Percentiles rank a stretch among this genome's conserved stretches.
These are phyloP conservation scores for Enteromius fasciolatus DNA, from an alignment of 2,797 vertebrate species.

Conservation along the genomic window DNA sequence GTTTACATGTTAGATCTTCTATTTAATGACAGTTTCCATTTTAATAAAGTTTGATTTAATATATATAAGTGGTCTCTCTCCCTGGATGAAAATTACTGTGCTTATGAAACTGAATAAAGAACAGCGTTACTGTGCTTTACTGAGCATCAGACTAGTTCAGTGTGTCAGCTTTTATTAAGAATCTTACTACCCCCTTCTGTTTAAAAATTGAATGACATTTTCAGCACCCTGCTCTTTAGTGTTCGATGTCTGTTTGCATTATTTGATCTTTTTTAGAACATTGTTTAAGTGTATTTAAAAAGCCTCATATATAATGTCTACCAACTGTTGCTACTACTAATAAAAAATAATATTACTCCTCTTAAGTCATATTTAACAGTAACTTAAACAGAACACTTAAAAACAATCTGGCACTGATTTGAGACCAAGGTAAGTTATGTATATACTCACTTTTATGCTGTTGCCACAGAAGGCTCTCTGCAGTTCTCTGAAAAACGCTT, in stretches of 20 bases:
- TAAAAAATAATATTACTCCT: not conserved
- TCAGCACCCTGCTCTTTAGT: not conserved
- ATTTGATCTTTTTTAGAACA: not conserved
- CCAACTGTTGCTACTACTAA: not conserved
- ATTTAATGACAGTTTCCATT: not conserved
- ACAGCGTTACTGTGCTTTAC: not conserved
- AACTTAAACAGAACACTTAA: not conserved
- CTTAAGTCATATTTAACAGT: not conserved
- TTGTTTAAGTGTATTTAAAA: not conserved
- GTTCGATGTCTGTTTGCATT: not conserved
- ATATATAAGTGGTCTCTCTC: not conserved
- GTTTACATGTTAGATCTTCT: not conserved
- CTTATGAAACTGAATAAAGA: too few species aligned
- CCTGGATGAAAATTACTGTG: not conserved
- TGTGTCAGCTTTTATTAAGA: not conserved
- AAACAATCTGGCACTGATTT: not conserved
- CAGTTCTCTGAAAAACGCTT: not conserved
- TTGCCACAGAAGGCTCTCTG: not conserved
- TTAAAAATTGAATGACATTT: conserved; percentile 14
- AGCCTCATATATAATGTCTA: not conserved
- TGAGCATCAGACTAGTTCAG: not conserved
- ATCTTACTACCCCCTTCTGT: conserved; percentile 32
- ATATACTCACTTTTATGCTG: not conserved
- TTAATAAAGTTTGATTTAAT: not conserved
- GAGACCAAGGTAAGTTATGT: not conserved